Evolutionary conservation across 2,113 vertebrate genomes (phyloP).

Genomic region (Paradoxurus hermaphroditus): DNA sequence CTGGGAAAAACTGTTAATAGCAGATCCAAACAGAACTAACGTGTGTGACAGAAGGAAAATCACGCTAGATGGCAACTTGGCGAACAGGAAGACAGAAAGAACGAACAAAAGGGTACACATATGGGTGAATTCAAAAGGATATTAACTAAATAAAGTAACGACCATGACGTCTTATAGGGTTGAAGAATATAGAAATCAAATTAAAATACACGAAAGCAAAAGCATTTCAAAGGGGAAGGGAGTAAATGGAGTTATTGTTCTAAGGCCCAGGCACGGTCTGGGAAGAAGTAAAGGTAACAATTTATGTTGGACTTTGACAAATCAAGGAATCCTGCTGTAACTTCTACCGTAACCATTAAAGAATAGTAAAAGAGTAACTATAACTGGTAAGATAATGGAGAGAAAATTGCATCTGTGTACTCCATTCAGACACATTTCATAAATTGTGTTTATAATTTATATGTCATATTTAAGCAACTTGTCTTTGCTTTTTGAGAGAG

Average conservation of each 20-base stretch:
- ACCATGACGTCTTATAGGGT: neutral
- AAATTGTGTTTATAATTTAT: neutral
- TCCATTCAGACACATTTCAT: neutral
- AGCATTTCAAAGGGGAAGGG: neutral
- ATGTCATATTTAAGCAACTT: neutral
- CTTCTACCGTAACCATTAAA: neutral
- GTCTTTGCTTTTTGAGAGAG: neutral
- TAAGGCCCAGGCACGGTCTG: neutral
- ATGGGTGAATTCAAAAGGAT: neutral
- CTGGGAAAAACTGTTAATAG: neutral
- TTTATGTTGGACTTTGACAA: conserved; percentile 10
- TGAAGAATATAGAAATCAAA: conserved; percentile 20
- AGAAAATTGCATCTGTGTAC: neutral
- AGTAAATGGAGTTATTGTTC: neutral
- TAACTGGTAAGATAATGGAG: neutral
- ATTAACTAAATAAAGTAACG: neutral
- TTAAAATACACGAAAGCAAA: conserved; percentile 10
- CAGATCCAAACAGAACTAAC: neutral
- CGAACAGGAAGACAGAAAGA: neutral
- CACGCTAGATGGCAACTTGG: neutral
- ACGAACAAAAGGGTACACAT: neutral
- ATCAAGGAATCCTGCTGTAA: neutral
- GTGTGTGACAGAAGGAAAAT: neutral
- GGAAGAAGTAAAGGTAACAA: neutral
- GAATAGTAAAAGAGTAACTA: neutral